phyloP scores from a whole-genome alignment of 2,113 vertebrate species.

The Siniperca knerii region DNA sequence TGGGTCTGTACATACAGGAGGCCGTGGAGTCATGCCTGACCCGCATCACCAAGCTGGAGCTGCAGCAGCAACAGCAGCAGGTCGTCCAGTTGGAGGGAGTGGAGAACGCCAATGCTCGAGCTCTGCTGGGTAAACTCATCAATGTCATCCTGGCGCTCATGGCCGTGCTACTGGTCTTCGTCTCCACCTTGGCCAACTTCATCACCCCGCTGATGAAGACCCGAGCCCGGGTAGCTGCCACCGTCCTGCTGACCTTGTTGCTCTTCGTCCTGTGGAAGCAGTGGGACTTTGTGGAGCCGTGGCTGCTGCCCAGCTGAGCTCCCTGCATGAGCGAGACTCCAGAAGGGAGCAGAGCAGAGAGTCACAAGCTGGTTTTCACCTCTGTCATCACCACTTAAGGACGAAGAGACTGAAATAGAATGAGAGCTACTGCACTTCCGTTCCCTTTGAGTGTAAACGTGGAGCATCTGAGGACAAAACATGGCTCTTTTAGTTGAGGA shows the following conservation, averaged over 20 bases:
- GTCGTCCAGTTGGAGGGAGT: slow-evolving; percentile 98
- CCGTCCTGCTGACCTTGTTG: slow-evolving; percentile 89
- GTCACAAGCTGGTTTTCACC: slow-evolving; percentile 10
- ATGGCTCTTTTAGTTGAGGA: slow-evolving; percentile 38
- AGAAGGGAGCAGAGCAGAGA: slow-evolving; percentile 20
- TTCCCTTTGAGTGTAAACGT: slow-evolving; percentile 26
- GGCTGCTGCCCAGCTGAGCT: slow-evolving; percentile 91
- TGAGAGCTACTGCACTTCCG: not conserved
- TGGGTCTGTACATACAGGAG: slow-evolving; percentile 83
- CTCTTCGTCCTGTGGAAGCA: slow-evolving; percentile 96
- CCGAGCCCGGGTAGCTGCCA: slow-evolving; percentile 90
- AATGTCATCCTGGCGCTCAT: slow-evolving; percentile 98
- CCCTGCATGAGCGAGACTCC: slow-evolving; percentile 2
- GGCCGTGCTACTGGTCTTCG: slow-evolving; percentile 98
- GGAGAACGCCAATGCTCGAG: slow-evolving; percentile 96
- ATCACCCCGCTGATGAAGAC: slow-evolving; percentile 99
- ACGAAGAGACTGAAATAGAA: slow-evolving; percentile 40
- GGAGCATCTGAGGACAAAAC: slow-evolving; percentile 47
- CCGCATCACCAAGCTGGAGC: slow-evolving; percentile 95
- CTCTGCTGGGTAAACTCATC: slow-evolving; percentile 98
- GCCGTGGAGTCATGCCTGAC: slow-evolving; percentile 98
- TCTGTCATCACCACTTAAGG: slow-evolving; percentile 16
- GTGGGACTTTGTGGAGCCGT: slow-evolving; percentile 93
- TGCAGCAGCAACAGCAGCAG: slow-evolving; percentile 99
- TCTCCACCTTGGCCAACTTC: slow-evolving; percentile 98